phyloP scores from a whole-genome alignment of 2,797 vertebrate species.

The Etheostoma perlongum region DNA sequence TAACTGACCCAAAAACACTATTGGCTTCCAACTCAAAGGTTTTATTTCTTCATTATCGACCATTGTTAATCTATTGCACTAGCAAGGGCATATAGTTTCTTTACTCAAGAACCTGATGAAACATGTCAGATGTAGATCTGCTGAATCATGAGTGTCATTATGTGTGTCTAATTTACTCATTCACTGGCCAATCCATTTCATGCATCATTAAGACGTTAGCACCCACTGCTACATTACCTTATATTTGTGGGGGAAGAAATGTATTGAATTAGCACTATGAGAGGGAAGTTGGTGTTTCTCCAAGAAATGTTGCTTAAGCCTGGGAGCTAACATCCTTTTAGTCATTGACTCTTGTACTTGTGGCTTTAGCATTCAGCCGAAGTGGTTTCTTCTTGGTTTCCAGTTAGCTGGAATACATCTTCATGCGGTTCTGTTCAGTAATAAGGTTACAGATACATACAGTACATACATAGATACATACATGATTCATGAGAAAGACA shows the following conservation, averaged over 20 bases:
- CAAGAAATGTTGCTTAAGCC: too few species aligned
- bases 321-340: not conserved
- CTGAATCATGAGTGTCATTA: not conserved
- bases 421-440: too few species aligned
- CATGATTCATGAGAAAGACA: too few species aligned
- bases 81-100: not conserved
- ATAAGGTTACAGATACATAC: too few species aligned
- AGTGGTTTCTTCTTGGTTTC: too few species aligned
- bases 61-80: not conserved
- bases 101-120: conserved; percentile 27
- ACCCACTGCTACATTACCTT: not conserved
- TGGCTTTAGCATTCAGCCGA: too few species aligned
- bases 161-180: not conserved
- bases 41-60: conserved; percentile 42
- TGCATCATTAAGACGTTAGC: not conserved
- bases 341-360: too few species aligned
- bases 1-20: conserved; percentile 13
- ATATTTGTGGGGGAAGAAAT: not conserved
- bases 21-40: conserved; percentile 34
- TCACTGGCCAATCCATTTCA: not conserved
- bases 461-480: too few species aligned
- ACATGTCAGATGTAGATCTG: conserved; percentile 5
- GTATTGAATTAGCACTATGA: not conserved
- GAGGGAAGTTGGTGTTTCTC: not conserved
- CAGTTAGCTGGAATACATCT: too few species aligned